Evolutionary conservation across 2,888 invertebrate species (phyloP).

Genomic region (Chloroclysta siterata): DNA sequence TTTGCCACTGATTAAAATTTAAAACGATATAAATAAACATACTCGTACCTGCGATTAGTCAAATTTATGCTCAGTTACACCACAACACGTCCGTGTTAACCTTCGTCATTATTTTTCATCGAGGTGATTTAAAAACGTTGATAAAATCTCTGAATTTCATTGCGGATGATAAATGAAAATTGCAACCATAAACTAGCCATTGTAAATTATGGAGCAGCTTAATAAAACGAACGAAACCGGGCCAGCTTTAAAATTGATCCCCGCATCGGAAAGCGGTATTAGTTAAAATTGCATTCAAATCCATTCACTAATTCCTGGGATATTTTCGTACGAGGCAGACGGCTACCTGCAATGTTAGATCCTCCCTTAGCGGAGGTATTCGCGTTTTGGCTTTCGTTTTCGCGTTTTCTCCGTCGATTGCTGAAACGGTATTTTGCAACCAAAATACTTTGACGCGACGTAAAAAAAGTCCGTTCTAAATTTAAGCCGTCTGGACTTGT

Average conservation of each 20-base stretch:
- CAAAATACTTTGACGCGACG: constrained; percentile 64
- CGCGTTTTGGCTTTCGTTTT: constrained; percentile 42
- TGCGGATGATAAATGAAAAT: constrained; percentile 37
- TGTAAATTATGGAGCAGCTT: constrained; percentile 25
- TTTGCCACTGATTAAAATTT: constrained; percentile 32
- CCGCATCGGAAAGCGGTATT: constrained; percentile 36
- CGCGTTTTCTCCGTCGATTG: constrained; percentile 46
- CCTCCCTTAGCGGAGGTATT: constrained; percentile 39
- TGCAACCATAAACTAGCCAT: constrained; percentile 35
- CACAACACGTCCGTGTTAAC: constrained; percentile 18
- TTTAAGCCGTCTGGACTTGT: constrained; percentile 62
- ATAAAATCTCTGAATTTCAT: constrained; percentile 38
- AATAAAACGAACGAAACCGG: constrained; percentile 21
- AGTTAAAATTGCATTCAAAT: constrained; percentile 41
- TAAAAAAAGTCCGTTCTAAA: constrained; percentile 66
- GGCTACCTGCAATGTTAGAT: constrained; percentile 39
- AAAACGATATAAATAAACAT: constrained; percentile 36
- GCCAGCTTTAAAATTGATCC: constrained; percentile 30
- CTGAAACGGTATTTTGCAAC: constrained; percentile 68
- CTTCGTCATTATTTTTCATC: constrained; percentile 35
- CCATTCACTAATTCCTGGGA: constrained; percentile 44
- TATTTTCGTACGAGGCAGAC: constrained; percentile 40
- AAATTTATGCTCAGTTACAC: constrained; percentile 27
- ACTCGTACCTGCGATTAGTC: constrained; percentile 37
- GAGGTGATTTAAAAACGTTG: constrained; percentile 37